phyloP scores from a whole-genome alignment of 1,140 invertebrate genomes.

The Macrostomum lignano region DNA sequence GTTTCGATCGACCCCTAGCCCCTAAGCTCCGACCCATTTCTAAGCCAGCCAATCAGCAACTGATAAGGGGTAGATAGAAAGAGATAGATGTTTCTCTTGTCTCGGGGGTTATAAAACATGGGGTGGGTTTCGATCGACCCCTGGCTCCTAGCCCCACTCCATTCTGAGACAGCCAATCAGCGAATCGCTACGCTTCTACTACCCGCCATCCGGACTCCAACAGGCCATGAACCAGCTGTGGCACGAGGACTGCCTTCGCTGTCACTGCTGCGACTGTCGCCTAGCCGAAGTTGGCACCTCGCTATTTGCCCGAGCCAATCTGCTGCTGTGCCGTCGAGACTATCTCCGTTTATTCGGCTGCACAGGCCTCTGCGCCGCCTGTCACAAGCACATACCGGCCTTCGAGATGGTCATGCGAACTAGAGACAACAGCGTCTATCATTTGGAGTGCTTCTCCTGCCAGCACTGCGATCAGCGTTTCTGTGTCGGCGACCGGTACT shows the following conservation, averaged over 20 bases:
- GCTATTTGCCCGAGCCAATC: constrained; percentile 61
- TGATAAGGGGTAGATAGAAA: too few relatives aligned
- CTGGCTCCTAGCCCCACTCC: too few relatives aligned
- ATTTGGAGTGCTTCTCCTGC: constrained; percentile 79
- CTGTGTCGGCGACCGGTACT: constrained; percentile 69
- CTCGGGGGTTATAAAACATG: too few relatives aligned
- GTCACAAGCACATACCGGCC: constrained; percentile 59
- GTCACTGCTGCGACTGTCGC: constrained; percentile 63
- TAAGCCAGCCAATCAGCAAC: too few relatives aligned
- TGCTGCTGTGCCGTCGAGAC: constrained; percentile 65
- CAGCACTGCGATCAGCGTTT: constrained; percentile 85
- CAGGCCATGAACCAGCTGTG: constrained; percentile 66
- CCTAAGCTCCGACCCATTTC: too few relatives aligned
- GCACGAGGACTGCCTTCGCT: constrained; percentile 78
- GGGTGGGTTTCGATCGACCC: too few relatives aligned
- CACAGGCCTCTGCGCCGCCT: constrained; percentile 60
- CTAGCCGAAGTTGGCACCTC: constrained; percentile 67
- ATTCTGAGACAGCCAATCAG: too few relatives aligned
- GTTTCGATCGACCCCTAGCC: too few relatives aligned
- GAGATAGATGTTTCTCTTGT: too few relatives aligned
- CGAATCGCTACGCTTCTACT: too few relatives aligned
- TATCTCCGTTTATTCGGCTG: constrained; percentile 80
- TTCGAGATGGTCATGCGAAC: constrained; percentile 92
- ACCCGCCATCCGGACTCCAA: too few relatives aligned
- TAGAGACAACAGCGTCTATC: constrained; percentile 56